Percentiles rank a stretch among this genome's conserved stretches.
Evolutionary conservation across 2,113 vertebrate species (phyloP).

Genomic region (Hippolais icterina): DNA sequence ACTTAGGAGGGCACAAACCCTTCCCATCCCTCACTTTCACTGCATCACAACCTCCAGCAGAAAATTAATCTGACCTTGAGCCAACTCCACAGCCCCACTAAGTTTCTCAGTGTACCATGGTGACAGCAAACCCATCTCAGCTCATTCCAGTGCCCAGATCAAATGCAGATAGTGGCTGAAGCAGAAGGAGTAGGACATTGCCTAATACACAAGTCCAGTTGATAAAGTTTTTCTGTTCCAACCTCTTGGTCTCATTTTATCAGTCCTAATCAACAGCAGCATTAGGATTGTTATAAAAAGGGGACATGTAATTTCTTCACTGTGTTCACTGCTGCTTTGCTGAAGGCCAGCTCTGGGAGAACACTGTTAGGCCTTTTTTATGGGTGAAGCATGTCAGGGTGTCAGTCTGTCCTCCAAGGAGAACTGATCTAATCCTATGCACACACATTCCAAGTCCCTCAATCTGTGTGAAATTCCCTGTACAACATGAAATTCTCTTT

Average conservation of each 20-base stretch:
- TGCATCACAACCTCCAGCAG: neutral
- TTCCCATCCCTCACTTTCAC: neutral
- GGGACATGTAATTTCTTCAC: neutral
- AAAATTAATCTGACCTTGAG: neutral
- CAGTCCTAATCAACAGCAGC: neutral
- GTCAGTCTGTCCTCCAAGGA: neutral
- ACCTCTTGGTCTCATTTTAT: neutral
- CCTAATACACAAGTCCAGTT: neutral
- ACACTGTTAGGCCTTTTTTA: too few species aligned
- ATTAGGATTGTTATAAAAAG: neutral
- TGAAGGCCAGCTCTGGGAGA: neutral
- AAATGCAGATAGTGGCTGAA: neutral
- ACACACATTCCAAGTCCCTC: neutral
- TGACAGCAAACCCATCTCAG: neutral
- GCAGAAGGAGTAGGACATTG: neutral
- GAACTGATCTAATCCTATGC: neutral
- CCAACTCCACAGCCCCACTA: rapidly evolving
- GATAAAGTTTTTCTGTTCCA: neutral
- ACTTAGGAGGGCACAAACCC: neutral
- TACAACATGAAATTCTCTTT: neutral
- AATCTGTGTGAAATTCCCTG: neutral
- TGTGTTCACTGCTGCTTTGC: neutral
- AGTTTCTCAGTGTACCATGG: neutral
- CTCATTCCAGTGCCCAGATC: neutral
- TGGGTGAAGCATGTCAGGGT: neutral